A percentile compares a stretch with the other conserved stretches of the same genome.
phyloP scores from a whole-genome alignment of 2,113 vertebrate genomes.

The Apeltes quadracus region DNA sequence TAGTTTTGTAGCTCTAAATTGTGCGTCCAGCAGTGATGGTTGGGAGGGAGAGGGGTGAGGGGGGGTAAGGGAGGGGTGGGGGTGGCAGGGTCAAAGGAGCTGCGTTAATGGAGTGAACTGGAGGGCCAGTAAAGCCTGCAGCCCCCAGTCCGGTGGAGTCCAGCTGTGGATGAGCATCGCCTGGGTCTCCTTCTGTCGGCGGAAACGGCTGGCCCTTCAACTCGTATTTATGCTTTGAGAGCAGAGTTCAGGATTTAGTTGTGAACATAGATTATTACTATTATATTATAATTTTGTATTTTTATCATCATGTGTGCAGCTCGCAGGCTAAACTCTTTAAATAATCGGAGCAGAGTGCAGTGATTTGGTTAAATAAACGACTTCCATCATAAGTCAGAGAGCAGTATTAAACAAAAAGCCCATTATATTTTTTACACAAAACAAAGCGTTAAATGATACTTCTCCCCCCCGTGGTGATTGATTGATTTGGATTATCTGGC shows the following conservation, averaged over 20 bases:
- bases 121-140: constrained; percentile 71
- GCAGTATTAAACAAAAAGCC: constrained; percentile 37
- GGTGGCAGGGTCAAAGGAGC: constrained; percentile 52
- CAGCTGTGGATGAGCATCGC: constrained; percentile 74
- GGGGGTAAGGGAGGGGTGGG: background rate
- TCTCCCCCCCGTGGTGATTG: constrained; percentile 52
- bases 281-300: constrained; percentile 66
- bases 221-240: constrained; percentile 48
- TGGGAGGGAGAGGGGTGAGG: constrained; percentile 25
- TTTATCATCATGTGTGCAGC: constrained; percentile 53
- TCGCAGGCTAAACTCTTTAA: constrained; percentile 28
- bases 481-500: constrained; percentile 71
- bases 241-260: constrained; percentile 47
- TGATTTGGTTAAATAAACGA: constrained; percentile 26
- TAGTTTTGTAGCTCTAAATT: constrained; percentile 66
- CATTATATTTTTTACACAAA: constrained; percentile 32
- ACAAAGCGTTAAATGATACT: constrained; percentile 42
- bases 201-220: constrained; percentile 39
- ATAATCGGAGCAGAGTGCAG: constrained; percentile 33
- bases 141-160: constrained; percentile 62
- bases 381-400: constrained; percentile 45
- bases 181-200: constrained; percentile 68
- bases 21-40: constrained; percentile 60
- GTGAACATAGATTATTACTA: constrained; percentile 43
- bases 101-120: constrained; percentile 69